Evolutionary conservation across 35 echinoderm and acorn worm genomes (phyloP).

Genomic region (Apostichopus japonicus): DNA sequence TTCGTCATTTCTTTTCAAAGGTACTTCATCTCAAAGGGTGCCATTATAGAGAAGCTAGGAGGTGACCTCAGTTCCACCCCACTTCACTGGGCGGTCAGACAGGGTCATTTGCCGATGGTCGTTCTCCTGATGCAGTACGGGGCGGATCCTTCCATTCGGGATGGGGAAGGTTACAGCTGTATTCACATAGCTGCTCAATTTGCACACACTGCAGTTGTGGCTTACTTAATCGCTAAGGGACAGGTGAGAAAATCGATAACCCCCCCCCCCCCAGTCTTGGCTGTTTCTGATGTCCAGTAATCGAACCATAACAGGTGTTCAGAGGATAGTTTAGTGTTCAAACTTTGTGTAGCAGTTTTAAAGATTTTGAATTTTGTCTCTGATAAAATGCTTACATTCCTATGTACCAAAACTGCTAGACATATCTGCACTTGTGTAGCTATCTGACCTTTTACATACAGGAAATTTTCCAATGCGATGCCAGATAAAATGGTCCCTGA

Average conservation of each 20-base stretch:
- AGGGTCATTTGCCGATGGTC: slow-evolving; percentile 95
- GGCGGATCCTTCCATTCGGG: slow-evolving; percentile 92
- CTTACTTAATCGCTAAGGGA: slow-evolving; percentile 91
- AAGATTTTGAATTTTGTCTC: too few species aligned
- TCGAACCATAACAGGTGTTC: too few species aligned
- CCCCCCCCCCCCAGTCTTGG: too few species aligned
- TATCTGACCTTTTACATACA: too few species aligned
- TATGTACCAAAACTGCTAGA: too few species aligned
- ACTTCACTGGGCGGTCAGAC: slow-evolving; percentile 93
- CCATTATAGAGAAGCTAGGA: slow-evolving; percentile 86
- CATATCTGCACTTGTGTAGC: too few species aligned
- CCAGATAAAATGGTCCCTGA: too few species aligned
- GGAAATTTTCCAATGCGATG: too few species aligned
- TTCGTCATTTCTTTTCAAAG: slow-evolving; percentile 11
- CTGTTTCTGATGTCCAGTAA: too few species aligned
- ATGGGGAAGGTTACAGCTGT: slow-evolving; percentile 89
- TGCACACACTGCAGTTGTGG: slow-evolving; percentile 90
- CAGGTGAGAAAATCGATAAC: slow-evolving; percentile 50
- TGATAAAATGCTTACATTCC: too few species aligned
- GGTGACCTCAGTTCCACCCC: slow-evolving; percentile 92
- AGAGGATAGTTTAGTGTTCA: too few species aligned
- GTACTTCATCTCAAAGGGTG: slow-evolving; percentile 80
- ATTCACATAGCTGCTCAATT: slow-evolving; percentile 91
- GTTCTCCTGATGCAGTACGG: slow-evolving; percentile 92
- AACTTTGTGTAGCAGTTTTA: too few species aligned